Evolutionary conservation across 2,888 invertebrate genomes (phyloP), one percentile per base, ranked within the genome.

Genomic region (Pterostichus niger): DNA sequence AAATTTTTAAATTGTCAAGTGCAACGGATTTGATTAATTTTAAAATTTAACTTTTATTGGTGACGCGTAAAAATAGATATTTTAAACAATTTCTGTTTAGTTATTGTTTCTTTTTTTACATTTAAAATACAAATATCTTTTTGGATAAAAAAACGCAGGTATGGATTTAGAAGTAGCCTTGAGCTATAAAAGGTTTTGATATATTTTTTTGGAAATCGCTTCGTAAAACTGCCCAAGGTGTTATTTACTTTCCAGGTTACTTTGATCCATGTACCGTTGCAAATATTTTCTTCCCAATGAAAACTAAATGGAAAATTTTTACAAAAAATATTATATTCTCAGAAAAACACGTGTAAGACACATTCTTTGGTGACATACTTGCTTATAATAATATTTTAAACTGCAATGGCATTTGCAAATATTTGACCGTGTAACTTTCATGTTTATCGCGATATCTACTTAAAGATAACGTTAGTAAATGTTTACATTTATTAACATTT

Each of bases 401-500:
- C 40, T 73, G 17, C 13, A 75, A 52, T 24, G 2, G 49, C n/a
- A 64, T 33, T 33, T 64, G 64, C 33, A 75, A 75, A 75, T 75
- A 75, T 75, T 75, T 52, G 13, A n/a, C 33, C 13, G 33, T 49
- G 52, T 75, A 52, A 52, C 1, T 11, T 10, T 46, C 44, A 68
- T 75, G 49, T 52, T 75, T 75, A 75, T 75, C 52, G 68, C 24
- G 17, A 44, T 33, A 64, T 64, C 64, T 64, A 75, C 75, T 75
- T 52, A 49, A 52, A 75, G 75, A 75, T 75, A 75, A 75, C 11
- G 24, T 13, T 3, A 52, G 13, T n/a, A 33, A 31, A 75, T 75
- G 40, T 75, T 75, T 75, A 75, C 52, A 52, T 75, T 31, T 49
- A 73, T 73, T 73, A 73, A 52, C 75, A 44, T 71, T 71, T 71